These are phyloP conservation scores for Diorhabda carinulata DNA, from an alignment of 1,140 invertebrate species.

Conservation along the genomic window DNA sequence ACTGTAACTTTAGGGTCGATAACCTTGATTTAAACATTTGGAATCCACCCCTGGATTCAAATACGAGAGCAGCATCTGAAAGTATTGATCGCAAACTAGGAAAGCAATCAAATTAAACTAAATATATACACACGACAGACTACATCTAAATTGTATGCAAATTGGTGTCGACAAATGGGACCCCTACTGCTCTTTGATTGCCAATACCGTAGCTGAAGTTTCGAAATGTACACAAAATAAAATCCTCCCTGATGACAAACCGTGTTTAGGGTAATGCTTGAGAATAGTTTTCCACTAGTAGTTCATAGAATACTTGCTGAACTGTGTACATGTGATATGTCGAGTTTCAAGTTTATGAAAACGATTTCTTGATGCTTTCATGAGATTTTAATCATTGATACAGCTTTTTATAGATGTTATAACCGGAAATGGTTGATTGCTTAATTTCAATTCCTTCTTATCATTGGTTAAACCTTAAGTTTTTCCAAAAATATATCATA, in stretches of 20 bases:
- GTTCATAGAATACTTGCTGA: background rate
- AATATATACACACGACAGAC: slow-evolving; percentile 2
- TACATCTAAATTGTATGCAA: slow-evolving; percentile 2
- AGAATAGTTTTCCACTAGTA: slow-evolving; percentile 4
- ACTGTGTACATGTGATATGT: background rate
- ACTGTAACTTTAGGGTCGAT: background rate
- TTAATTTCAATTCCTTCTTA: too few species aligned
- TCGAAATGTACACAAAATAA: background rate
- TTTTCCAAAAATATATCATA: too few species aligned
- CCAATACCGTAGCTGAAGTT: background rate
- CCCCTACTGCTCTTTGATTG: slow-evolving; percentile 1
- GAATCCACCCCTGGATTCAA: background rate
- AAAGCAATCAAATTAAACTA: slow-evolving; percentile 3
- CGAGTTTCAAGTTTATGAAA: too few species aligned
- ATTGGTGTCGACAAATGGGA: background rate
- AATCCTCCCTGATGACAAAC: background rate
- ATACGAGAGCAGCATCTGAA: background rate
- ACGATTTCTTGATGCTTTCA: too few species aligned
- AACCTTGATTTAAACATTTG: background rate
- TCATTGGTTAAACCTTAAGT: too few species aligned
- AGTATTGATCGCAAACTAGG: background rate
- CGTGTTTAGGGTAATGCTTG: background rate
- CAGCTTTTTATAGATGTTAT: too few species aligned
- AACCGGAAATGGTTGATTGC: too few species aligned
- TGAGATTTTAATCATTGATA: too few species aligned